Evolutionary conservation across 2,113 vertebrate genomes (phyloP).

Genomic region (Falcunculus frontatus): DNA sequence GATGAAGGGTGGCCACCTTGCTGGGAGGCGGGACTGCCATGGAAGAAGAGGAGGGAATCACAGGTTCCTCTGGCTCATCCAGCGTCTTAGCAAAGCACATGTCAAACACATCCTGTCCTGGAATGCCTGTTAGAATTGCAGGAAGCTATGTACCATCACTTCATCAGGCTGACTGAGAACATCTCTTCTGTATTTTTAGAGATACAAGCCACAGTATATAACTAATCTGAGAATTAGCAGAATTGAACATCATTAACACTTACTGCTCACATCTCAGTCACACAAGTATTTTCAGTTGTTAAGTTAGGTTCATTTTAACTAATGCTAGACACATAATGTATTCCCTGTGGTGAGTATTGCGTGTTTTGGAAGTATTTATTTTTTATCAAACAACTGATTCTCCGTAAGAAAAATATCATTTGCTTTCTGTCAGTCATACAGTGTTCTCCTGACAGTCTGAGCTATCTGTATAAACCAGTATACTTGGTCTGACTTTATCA

Average conservation of each 20-base stretch:
- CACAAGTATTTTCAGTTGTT: not conserved
- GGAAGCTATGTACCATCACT: not conserved
- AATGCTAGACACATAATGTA: not conserved
- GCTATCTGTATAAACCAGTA: not conserved
- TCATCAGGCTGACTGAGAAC: not conserved
- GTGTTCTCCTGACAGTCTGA: not conserved
- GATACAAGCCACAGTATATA: not conserved
- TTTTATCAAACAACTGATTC: not conserved
- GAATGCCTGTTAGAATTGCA: not conserved
- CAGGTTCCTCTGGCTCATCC: not conserved
- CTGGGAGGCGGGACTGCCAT: fast-evolving
- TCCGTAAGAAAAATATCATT: not conserved
- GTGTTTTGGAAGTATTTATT: not conserved
- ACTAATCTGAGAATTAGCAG: not conserved
- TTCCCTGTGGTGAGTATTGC: not conserved
- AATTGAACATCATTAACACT: not conserved
- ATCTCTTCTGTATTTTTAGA: not conserved
- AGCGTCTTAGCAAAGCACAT: not conserved
- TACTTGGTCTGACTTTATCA: not conserved
- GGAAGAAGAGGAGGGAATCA: fast-evolving
- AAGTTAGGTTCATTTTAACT: not conserved
- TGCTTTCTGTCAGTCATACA: not conserved
- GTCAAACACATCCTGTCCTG: not conserved
- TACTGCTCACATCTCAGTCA: not conserved
- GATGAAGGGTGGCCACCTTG: not conserved